phyloP scores from a whole-genome alignment of 2,113 vertebrate genomes.

The Melozone crissalis region DNA sequence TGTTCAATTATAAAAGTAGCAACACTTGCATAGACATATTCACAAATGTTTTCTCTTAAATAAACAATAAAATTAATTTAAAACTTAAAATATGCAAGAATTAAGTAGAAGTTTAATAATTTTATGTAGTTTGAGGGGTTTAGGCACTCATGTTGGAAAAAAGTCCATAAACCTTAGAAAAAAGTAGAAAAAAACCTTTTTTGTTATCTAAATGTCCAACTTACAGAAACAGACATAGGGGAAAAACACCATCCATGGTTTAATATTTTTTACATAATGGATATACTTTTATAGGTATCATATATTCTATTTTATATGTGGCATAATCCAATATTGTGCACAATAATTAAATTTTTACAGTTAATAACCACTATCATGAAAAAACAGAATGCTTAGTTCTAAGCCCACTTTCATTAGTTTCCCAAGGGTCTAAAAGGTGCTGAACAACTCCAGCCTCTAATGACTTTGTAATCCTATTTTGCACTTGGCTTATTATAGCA shows the following conservation, averaged over 20 bases:
- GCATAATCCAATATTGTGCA: not conserved
- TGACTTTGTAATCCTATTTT: constrained; percentile 30
- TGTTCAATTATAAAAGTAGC: not conserved
- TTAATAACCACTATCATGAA: not conserved
- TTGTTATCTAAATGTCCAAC: not conserved
- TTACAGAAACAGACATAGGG: rapidly evolving
- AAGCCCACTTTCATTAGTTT: not conserved
- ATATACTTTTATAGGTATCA: not conserved
- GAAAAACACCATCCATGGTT: not conserved
- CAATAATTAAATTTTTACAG: not conserved
- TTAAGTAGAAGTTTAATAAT: not conserved
- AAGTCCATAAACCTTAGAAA: not conserved
- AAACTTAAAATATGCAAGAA: not conserved
- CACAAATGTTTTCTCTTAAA: not conserved
- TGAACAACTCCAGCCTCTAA: not conserved
- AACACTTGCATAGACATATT: not conserved
- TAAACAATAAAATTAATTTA: not conserved
- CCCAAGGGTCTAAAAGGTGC: constrained; percentile 2
- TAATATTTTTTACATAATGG: not conserved
- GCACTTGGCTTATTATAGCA: constrained; percentile 26
- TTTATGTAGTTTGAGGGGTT: not conserved
- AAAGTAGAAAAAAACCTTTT: not conserved
- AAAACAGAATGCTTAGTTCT: not conserved
- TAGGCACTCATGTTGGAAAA: not conserved
- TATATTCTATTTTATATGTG: not conserved